phyloP scores from a whole-genome alignment of 2,113 vertebrate genomes.

The Pitta sordida region DNA sequence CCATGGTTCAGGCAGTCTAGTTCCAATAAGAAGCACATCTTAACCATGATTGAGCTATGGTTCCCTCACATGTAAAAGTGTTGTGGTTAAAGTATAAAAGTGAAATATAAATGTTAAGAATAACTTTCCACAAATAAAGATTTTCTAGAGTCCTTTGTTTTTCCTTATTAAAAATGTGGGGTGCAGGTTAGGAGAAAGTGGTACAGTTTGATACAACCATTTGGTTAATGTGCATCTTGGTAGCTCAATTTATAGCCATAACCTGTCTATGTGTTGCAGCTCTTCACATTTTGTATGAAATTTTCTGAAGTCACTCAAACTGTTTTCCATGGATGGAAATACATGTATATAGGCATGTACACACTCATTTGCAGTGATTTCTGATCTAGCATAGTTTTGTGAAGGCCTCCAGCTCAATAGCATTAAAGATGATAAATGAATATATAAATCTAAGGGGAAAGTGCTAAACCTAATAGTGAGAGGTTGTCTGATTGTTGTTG shows the following conservation, averaged over 20 bases:
- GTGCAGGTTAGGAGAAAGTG: neutral
- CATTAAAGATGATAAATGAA: slow-evolving; percentile 40
- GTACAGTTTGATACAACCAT: neutral
- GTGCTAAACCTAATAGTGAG: neutral
- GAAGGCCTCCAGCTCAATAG: neutral
- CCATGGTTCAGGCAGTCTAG: neutral
- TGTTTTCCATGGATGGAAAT: neutral
- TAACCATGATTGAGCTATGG: neutral
- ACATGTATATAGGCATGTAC: neutral
- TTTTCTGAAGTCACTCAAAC: neutral
- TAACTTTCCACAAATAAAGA: neutral
- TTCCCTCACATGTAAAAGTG: neutral
- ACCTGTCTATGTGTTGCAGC: neutral
- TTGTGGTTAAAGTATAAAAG: neutral
- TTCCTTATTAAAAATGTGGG: neutral
- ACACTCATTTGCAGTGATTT: neutral
- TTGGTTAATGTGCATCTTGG: neutral
- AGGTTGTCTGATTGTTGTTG: too few species aligned
- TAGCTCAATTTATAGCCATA: neutral
- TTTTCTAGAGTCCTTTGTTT: neutral
- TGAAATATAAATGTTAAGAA: neutral
- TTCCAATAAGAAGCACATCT: neutral
- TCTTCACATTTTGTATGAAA: neutral
- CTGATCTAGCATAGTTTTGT: neutral
- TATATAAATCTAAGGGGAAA: neutral